Base-by-base conservation (phyloP, 2,113 vertebrate genomes). In the Corythaeola cristata region DNA sequence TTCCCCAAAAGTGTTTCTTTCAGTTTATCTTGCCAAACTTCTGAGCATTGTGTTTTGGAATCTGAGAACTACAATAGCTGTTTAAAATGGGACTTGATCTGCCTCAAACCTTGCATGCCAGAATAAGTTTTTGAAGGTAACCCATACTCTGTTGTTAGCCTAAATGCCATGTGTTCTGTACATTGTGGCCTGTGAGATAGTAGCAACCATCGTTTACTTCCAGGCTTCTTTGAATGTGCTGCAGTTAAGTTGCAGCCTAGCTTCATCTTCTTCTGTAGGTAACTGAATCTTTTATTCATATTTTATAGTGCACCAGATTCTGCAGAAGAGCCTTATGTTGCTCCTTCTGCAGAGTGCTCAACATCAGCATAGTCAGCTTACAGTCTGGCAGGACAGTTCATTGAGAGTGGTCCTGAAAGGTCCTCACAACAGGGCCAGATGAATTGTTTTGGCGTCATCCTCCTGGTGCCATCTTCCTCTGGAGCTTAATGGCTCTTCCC, bases 61-160 rank as follows among this genome's bases (percentile, higher is more conserved):
- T 18, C 21, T 22, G 39, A 33, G 66, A 39, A 2, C 20, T 52
- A 2, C 9, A 9, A 1, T 17, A 69, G 39, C 24, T 37, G 11
- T 49, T 88, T 49, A 53, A 32, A 88, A 16, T 32, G 33, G 37
- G 9, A 6, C 27, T 79, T 56, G 62, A 53, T 1, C 35, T 53
- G 23, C 23, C 37, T 66, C 37, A 30, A 22, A 32, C 14, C 8
- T 8, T 71, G n/a, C 52, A 2, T 82, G 35, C 68, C 37, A 15
- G n/a, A 62, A 15, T 52, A 62, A 41, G 23, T 9, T 77, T 67
- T 39, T 55, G 33, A n/a, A 17, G 39, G 5, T 28, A 39, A 32
- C 45, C 16, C 3, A 0, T 8, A 28, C 2, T 1, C 5, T 50
- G 1, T 24, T 52, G 21, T 56, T 74, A 28, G 33, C 19, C 22